Base-by-base conservation (phyloP, 2,113 vertebrate genomes). In the Thryonomys swinderianus region DNA sequence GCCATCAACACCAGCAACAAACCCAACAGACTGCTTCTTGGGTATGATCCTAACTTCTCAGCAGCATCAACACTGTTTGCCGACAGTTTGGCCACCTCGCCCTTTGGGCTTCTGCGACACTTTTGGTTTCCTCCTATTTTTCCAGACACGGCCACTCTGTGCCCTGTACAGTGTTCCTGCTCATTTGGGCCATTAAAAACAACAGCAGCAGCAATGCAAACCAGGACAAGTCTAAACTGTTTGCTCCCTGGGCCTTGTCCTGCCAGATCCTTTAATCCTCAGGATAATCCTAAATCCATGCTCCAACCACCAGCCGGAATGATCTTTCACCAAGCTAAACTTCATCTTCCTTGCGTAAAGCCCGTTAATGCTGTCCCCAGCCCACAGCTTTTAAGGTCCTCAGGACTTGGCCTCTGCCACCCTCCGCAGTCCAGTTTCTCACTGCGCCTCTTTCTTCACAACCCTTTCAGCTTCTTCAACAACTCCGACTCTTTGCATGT, bases 311-410 rank as follows among this genome's bases (percentile, higher is more conserved):
- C 11, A 86, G 53, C 42, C 59, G 71, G 69, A 81, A 12, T 53
- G 45, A 82, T 40, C 59, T 93, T 91, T 57, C 81, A 55, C n/a
- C 57, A 90, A 86, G 93, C 45, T 16, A 34, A 53, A 90, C 73
- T 20, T 83, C 23, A 66, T 69, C 32, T 87, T 90, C 45, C 48
- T 57, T 74, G 55, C 21, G 37, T 84, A 57, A 88, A 91, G 85
- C 73, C 87, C 69, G 53, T 42, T 34, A 57, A 57, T 7, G 40
- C 76, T 40, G 34, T 95, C 55, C 34, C n/a, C 16, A 2, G 83
- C 71, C 53, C 27, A 32, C 14, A 64, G 59, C 23, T 64, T 66
- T 57, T 45, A 73, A 45, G 21, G 40, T 74, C 57, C 74, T 45
- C n/a, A 30, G 62, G 62, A 73, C 27, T 9, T 57, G 66, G 30